Evolutionary conservation across 2,888 invertebrate species (phyloP).

Genomic region (Chirona hameri): DNA sequence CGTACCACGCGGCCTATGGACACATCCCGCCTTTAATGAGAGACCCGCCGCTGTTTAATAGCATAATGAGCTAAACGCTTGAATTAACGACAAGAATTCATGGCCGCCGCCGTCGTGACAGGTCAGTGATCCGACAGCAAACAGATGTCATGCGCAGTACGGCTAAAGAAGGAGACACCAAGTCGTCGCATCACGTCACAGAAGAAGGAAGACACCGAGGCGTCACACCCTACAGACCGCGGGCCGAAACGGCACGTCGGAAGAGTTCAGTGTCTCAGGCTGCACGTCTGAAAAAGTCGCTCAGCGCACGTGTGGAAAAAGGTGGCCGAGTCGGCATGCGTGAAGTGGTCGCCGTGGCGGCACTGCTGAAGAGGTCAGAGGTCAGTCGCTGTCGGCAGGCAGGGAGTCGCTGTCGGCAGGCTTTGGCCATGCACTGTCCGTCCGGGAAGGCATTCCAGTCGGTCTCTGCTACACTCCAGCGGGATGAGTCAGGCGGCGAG

Average conservation of each 20-base stretch:
- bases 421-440: background rate
- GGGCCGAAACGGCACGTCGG: background rate
- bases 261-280: background rate
- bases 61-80: background rate
- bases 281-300: too few species aligned
- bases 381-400: background rate
- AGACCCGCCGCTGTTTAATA: background rate
- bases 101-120: background rate
- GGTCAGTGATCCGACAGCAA: background rate
- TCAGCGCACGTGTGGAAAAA: too few species aligned
- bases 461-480: background rate
- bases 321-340: too few species aligned
- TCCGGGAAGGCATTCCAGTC: background rate
- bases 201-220: too few species aligned
- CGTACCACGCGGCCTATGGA: background rate
- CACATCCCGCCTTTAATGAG: background rate
- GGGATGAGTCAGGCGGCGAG: background rate
- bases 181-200: too few species aligned
- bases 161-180: too few species aligned
- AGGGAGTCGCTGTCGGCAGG: too few species aligned
- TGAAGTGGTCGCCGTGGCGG: too few species aligned
- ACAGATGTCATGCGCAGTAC: background rate
- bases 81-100: slow-evolving; percentile 25
- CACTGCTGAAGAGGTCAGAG: background rate
- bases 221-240: too few species aligned